Evolutionary conservation across 2,888 invertebrate species (phyloP).

Genomic region (Drosophila fungiperda): DNA sequence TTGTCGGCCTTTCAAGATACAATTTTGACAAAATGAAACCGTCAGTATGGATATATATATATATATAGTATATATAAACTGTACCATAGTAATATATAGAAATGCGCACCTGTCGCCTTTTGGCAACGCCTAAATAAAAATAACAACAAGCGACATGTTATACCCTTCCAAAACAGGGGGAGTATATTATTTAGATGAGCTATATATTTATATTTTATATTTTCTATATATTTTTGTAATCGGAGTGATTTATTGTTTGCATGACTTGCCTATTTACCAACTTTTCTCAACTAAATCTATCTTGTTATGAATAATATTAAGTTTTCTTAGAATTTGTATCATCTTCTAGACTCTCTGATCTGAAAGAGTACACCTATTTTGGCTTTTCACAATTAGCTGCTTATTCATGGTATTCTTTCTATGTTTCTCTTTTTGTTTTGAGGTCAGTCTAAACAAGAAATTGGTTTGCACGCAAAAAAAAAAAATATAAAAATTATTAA

Average conservation of each 20-base stretch:
- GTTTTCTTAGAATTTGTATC: neutral
- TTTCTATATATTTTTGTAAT: neutral
- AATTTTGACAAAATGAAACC: conserved; percentile 46
- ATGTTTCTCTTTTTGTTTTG: conserved; percentile 49
- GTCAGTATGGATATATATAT: conserved; percentile 50
- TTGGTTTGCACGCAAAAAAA: conserved; percentile 39
- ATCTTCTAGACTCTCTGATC: neutral
- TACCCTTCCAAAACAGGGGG: neutral
- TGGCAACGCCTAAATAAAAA: conserved; percentile 72
- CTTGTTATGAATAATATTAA: neutral
- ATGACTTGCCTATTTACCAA: neutral
- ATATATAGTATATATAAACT: conserved; percentile 20
- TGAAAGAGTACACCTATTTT: neutral
- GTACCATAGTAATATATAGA: conserved; percentile 42
- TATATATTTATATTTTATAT: neutral
- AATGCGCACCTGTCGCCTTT: conserved; percentile 72
- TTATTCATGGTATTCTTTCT: conserved; percentile 20
- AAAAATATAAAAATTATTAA: conserved; percentile 61
- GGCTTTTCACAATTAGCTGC: neutral
- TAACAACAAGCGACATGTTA: conserved; percentile 72
- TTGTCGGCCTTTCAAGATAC: conserved; percentile 36
- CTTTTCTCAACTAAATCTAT: neutral
- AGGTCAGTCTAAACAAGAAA: conserved; percentile 67
- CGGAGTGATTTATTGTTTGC: neutral
- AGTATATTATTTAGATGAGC: neutral